Conservation (phyloP, 2,888 invertebrate genomes). For the Entomobrya multifasciata region DNA sequence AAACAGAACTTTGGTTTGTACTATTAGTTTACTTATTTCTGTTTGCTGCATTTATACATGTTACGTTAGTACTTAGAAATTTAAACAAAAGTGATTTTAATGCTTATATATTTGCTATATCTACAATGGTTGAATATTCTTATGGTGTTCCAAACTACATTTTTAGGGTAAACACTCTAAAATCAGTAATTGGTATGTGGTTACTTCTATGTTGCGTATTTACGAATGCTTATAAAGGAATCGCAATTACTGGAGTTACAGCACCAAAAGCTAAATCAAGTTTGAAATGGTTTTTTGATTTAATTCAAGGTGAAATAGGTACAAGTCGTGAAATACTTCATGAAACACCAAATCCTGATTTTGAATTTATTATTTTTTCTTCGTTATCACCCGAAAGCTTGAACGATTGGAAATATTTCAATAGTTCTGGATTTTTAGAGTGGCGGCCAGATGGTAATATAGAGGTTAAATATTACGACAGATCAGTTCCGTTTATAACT, state of each 20-base stretch:
- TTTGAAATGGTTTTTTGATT: background rate
- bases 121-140: background rate
- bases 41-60: background rate
- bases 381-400: no score
- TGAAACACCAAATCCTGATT: background rate
- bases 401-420: no score
- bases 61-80: background rate
- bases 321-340: background rate
- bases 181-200: background rate
- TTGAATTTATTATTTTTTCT: background rate
- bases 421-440: no score
- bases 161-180: background rate
- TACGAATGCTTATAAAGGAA: conserved; percentile 24
- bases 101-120: background rate
- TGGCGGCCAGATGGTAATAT: no score
- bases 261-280: background rate
- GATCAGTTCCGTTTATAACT: no score
- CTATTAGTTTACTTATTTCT: background rate
- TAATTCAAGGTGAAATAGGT: background rate
- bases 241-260: conserved; percentile 15
- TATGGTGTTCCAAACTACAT: background rate
- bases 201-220: background rate
- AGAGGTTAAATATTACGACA: no score
- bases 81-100: background rate
- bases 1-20: background rate